A percentile compares a stretch with the other conserved stretches of the same genome.
Conservation (phyloP, 2,888 invertebrate species). For the Agrotis clavis region DNA sequence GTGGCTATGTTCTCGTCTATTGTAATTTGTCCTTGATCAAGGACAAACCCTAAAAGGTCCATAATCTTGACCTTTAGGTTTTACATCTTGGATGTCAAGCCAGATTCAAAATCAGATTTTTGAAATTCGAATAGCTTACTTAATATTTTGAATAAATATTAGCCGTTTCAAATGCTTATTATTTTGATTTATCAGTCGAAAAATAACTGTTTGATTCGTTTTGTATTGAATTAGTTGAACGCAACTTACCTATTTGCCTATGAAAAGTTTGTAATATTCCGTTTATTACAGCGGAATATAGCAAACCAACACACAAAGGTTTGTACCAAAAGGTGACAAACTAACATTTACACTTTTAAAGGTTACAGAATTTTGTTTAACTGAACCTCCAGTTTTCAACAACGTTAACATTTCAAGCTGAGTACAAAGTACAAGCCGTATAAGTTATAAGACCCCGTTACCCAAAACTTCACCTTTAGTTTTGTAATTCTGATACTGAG, state of each 20-base stretch:
- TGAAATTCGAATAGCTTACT: too few relatives aligned
- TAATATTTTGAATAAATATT: not conserved
- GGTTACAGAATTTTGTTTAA: too few relatives aligned
- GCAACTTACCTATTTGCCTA: not conserved
- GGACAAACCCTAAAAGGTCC: not conserved
- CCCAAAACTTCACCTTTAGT: constrained; percentile 25
- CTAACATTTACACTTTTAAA: too few relatives aligned
- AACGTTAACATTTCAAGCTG: constrained; percentile 1
- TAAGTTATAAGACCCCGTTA: constrained; percentile 3
- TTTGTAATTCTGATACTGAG: constrained; percentile 5
- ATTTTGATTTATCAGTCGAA: not conserved
- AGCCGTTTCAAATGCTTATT: not conserved
- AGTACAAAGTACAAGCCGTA: not conserved
- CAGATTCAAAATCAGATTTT: too few relatives aligned
- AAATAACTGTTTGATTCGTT: not conserved
- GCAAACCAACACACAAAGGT: too few relatives aligned
- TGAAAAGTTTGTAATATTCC: not conserved
- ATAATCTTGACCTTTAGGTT: not conserved
- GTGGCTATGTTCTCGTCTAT: not conserved
- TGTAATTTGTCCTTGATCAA: not conserved
- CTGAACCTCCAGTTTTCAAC: not conserved
- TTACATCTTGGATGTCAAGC: too few relatives aligned
- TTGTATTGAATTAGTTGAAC: too few relatives aligned
- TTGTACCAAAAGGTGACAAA: too few relatives aligned
- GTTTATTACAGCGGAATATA: too few relatives aligned